These are phyloP conservation scores for Alouatta palliata DNA, from an alignment of 2,113 vertebrate species.

Conservation along the genomic window DNA sequence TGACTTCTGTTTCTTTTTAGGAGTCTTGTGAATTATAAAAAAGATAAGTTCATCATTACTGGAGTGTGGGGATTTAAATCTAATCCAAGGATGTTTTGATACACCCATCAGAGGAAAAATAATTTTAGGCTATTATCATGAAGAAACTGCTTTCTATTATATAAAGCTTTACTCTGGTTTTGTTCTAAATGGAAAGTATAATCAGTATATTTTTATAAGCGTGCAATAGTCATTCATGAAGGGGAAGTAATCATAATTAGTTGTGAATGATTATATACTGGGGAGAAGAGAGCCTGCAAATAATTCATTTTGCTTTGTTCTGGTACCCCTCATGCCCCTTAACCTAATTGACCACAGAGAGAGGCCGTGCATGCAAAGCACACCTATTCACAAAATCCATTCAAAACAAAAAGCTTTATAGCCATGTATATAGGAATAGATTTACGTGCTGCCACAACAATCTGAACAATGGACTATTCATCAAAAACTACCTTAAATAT, in stretches of 20 bases:
- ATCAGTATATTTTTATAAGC: slow-evolving; percentile 47
- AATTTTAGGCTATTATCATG: slow-evolving; percentile 9
- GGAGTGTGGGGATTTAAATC: neutral
- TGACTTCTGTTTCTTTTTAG: neutral
- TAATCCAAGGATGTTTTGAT: neutral
- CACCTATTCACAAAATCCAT: slow-evolving; percentile 5
- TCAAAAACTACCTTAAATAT: neutral
- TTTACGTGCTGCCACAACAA: slow-evolving; percentile 36
- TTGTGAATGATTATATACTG: slow-evolving; percentile 47
- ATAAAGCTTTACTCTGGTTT: slow-evolving; percentile 1
- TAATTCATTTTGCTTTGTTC: slow-evolving; percentile 70
- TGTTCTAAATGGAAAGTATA: slow-evolving; percentile 46
- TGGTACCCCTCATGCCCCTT: slow-evolving; percentile 55
- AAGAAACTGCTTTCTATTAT: slow-evolving; percentile 18
- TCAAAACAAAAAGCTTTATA: slow-evolving; percentile 59
- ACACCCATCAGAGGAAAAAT: neutral
- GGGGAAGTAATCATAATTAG: slow-evolving; percentile 62
- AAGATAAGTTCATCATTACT: neutral
- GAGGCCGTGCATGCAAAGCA: neutral
- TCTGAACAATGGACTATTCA: neutral
- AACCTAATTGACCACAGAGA: slow-evolving; percentile 52
- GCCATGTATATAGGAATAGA: slow-evolving; percentile 29
- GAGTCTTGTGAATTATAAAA: neutral
- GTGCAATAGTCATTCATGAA: slow-evolving; percentile 56
- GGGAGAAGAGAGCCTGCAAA: slow-evolving; percentile 46